These are phyloP conservation scores for Solenopsis invicta DNA, from an alignment of 1,140 invertebrate genomes.

Conservation along the genomic window DNA sequence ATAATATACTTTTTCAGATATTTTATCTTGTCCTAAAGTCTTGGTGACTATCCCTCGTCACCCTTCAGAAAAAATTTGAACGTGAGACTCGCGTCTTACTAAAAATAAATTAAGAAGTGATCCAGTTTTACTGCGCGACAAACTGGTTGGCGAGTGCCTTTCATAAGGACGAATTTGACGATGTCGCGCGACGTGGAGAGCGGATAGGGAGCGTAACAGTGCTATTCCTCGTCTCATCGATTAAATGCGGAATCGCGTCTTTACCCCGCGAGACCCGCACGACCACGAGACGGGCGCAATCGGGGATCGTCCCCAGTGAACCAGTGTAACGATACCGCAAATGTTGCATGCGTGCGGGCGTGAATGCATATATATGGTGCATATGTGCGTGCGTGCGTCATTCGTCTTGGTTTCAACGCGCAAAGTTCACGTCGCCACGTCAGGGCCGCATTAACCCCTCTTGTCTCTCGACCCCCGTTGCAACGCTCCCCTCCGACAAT, in stretches of 20 bases:
- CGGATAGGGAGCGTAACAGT: neutral
- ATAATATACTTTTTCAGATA: too few species aligned
- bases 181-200: neutral
- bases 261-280: neutral
- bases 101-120: neutral
- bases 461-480: neutral
- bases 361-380: neutral
- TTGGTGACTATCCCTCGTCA: neutral
- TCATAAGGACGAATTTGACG: neutral
- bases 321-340: slow-evolving; percentile 38
- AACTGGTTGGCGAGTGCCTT: neutral
- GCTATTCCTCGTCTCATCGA: slow-evolving; percentile 28
- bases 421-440: slow-evolving; percentile 1
- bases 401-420: neutral
- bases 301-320: slow-evolving; percentile 5
- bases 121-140: neutral
- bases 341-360: neutral
- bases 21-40: neutral
- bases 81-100: neutral
- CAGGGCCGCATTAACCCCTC: neutral
- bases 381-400: slow-evolving; percentile 5
- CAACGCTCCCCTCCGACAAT: neutral
- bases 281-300: slow-evolving; percentile 1
- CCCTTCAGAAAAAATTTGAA: neutral
- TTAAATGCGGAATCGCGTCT: slow-evolving; percentile 25